Evolutionary conservation across 2,888 invertebrate species (phyloP).

Genomic region (Lacanobia wlatinum): DNA sequence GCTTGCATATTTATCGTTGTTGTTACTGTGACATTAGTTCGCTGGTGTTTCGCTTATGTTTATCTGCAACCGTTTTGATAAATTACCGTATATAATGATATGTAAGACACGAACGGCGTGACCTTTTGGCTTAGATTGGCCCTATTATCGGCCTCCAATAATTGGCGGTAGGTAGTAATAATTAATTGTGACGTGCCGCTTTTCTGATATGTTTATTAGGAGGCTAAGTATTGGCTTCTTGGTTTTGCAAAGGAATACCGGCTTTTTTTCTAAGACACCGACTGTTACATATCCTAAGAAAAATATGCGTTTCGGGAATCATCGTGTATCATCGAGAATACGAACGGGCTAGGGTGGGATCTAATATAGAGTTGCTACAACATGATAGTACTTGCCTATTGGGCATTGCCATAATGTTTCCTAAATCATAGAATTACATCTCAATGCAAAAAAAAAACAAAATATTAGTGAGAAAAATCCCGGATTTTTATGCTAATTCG

Average conservation of each 20-base stretch:
- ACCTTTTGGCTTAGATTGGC: slow-evolving; percentile 44
- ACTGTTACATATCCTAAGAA: not conserved
- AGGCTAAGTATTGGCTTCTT: not conserved
- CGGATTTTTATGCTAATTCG: not conserved
- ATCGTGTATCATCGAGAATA: not conserved
- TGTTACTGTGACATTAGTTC: slow-evolving; percentile 30
- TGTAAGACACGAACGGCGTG: slow-evolving; percentile 47
- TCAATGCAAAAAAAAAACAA: no score
- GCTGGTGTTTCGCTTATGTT: slow-evolving; percentile 30
- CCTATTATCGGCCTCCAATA: slow-evolving; percentile 30
- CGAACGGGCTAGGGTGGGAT: not conserved
- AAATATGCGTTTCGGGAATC: not conserved
- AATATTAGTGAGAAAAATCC: no score
- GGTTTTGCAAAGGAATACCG: not conserved
- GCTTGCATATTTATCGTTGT: slow-evolving; percentile 49
- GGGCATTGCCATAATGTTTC: no score
- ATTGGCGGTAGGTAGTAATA: slow-evolving; percentile 29
- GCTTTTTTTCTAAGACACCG: not conserved
- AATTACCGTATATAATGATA: slow-evolving; percentile 59
- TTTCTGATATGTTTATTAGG: slow-evolving; percentile 33
- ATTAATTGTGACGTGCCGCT: slow-evolving; percentile 35
- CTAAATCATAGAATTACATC: no score
- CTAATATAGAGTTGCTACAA: not conserved
- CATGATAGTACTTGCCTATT: not conserved
- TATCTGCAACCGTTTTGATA: slow-evolving; percentile 58